Base-by-base conservation (phyloP, 1,140 invertebrate species). In the Drosophila sproati region DNA sequence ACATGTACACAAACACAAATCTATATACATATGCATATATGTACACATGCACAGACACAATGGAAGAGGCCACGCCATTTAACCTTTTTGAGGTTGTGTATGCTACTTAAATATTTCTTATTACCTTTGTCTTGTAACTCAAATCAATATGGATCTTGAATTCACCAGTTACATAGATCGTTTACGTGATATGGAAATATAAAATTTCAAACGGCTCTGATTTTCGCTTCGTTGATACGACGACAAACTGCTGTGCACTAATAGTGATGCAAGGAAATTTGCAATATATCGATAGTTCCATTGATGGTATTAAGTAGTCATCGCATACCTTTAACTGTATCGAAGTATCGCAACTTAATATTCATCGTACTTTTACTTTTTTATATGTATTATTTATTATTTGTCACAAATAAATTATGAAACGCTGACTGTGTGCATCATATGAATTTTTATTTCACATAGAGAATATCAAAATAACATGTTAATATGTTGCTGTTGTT, bases 31-130 rank as follows among this genome's bases (percentile, higher is more conserved):
- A 47, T 35, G 69, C 31, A 57, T n/a, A 35, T 5, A 47, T 35
- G 69, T 35, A 45, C 28, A 52, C 6, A 51, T 55, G 34, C 51
- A 71, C 47, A 63, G 50, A 59, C 43, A 60, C 57, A 48, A 74
- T 61, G 32, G 60, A 75, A 78, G 71, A 76, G 81, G 77, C 81
- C 81, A 83, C 81, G 81, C 81, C 82, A 85, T 78, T 80, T 56
- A 54, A 61, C 52, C 35, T 50, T 37, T 83, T 83, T 83, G 81
- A 83, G 81, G 81, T 83, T 83, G 81, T 75, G 80, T 78, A 7
- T 51, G 48, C 50, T 8, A 48, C 3, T 59, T 41, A n/a, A 5
- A 59, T 56, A 31, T 10, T 37, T 52, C 31, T 54, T 61, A 37
- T 50, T 69, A 61, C 56, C 60, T 55, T 64, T 63, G 31, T 54